phyloP scores from a whole-genome alignment of 2,888 invertebrate species.

The Netelia melanura region DNA sequence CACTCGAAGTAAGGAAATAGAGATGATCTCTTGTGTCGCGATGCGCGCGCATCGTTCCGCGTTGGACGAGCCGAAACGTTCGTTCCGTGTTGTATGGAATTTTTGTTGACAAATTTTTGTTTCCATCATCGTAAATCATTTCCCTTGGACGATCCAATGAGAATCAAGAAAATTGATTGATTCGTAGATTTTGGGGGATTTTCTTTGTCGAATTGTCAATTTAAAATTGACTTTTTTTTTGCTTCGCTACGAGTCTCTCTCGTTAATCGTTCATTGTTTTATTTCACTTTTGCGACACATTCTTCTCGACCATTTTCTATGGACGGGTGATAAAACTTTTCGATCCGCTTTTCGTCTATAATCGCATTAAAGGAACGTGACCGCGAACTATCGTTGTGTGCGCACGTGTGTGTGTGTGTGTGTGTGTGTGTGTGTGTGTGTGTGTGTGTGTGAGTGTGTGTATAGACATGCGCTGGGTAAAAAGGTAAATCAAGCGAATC shows the following conservation, averaged over 20 bases:
- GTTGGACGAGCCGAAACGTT: constrained; percentile 24
- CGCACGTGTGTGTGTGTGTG: not conserved
- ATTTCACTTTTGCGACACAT: not conserved
- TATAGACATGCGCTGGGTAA: constrained; percentile 8
- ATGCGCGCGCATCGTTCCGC: constrained; percentile 20
- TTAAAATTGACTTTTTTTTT: too few relatives aligned
- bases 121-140: too few relatives aligned
- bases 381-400: constrained; percentile 46
- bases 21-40: constrained; percentile 49
- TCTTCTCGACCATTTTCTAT: constrained; percentile 7
- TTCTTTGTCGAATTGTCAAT: too few relatives aligned
- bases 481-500: constrained; percentile 60
- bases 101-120: too few relatives aligned
- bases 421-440: not conserved
- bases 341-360: constrained; percentile 50
- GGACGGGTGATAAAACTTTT: constrained; percentile 52
- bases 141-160: too few relatives aligned
- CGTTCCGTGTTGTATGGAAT: not conserved
- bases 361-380: constrained; percentile 64
- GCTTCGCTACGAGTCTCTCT: not conserved
- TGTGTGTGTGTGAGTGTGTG: not conserved
- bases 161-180: too few relatives aligned
- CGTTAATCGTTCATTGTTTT: constrained; percentile 31
- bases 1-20: constrained; percentile 64
- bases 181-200: too few relatives aligned